These are phyloP conservation scores for Spisula solida DNA, from an alignment of 2,888 invertebrate species.

Conservation along the genomic window DNA sequence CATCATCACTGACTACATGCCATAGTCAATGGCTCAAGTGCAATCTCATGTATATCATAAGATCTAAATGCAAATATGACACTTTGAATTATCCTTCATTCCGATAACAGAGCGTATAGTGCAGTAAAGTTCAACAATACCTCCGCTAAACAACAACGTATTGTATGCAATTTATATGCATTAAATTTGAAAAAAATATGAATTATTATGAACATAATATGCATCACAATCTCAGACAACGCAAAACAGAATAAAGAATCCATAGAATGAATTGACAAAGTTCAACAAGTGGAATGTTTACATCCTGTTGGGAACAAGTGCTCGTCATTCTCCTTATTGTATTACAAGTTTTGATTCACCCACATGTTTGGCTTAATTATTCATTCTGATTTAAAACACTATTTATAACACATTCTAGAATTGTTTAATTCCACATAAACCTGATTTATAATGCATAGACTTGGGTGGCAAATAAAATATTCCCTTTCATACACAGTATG, in stretches of 20 bases:
- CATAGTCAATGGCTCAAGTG: constrained; percentile 25
- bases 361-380: background rate
- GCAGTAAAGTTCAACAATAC: constrained; percentile 3
- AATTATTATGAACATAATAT: background rate
- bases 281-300: background rate
- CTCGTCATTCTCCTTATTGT: background rate
- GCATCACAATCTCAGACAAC: background rate
- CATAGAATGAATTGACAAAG: background rate
- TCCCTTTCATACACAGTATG: constrained; percentile 2
- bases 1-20: constrained; percentile 24
- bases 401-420: background rate
- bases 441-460: background rate
- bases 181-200: constrained; percentile 1
- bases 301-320: background rate
- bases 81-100: constrained; percentile 10
- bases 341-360: background rate
- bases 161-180: constrained; percentile 13
- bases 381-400: background rate
- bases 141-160: background rate
- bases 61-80: constrained; percentile 30
- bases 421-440: constrained; percentile 3
- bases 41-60: constrained; percentile 22
- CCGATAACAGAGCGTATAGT: background rate
- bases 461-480: background rate
- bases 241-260: background rate